Percentiles rank a stretch among this genome's conserved stretches.
Conservation (phyloP, 1,140 invertebrate species). For the Coelopa frigida region DNA sequence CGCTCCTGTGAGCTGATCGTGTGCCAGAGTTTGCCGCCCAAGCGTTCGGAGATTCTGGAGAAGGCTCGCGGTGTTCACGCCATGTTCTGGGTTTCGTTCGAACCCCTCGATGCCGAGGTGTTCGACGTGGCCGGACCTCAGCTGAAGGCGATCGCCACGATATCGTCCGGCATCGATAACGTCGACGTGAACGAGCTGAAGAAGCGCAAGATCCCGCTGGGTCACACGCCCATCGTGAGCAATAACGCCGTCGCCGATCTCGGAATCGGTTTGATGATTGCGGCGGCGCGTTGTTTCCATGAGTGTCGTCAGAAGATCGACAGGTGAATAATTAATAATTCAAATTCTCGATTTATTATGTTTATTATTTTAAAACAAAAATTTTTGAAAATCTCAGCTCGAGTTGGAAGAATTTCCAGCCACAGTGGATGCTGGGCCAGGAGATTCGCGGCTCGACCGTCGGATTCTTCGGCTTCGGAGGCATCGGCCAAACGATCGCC, state of each 20-base stretch:
- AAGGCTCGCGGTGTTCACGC: conserved; percentile 57
- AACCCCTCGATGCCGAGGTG: conserved; percentile 65
- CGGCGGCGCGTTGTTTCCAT: conserved; percentile 58
- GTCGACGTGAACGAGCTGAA: conserved; percentile 64
- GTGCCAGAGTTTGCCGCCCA: conserved; percentile 26
- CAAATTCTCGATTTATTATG: no score
- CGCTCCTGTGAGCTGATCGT: conserved; percentile 29
- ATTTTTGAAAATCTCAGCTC: no score
- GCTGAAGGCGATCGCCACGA: conserved; percentile 78
- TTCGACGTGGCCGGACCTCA: conserved; percentile 62
- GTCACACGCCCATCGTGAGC: conserved; percentile 84
- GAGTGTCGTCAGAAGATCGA: conserved; percentile 55
- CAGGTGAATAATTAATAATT: conserved; percentile 29
- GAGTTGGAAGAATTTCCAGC: conserved; percentile 77
- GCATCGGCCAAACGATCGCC: conserved; percentile 71
- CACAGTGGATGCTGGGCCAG: conserved; percentile 81
- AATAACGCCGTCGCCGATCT: conserved; percentile 88
- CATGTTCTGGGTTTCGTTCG: conserved; percentile 60
- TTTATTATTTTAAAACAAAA: no score
- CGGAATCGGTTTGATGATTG: conserved; percentile 53
- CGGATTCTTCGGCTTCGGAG: conserved; percentile 82
- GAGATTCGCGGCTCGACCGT: conserved; percentile 72
- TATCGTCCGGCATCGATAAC: conserved; percentile 82
- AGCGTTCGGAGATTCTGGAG: conserved; percentile 51
- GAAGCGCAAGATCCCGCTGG: conserved; percentile 62